A percentile compares a stretch with the other conserved stretches of the same genome.
phyloP scores from a whole-genome alignment of 2,797 vertebrate genomes.

The Sebastiscus tertius region DNA sequence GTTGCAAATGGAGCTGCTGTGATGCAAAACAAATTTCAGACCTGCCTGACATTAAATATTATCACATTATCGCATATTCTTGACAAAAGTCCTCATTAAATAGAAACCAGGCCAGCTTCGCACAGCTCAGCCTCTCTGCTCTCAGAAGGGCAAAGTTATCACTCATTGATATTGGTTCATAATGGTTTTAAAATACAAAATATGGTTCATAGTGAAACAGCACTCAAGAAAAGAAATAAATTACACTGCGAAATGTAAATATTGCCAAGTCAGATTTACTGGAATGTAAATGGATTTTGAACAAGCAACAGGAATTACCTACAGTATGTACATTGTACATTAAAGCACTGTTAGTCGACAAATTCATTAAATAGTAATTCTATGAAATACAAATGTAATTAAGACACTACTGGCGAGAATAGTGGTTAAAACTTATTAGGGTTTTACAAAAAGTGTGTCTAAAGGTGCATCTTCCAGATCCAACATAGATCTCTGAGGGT shows the following conservation, averaged over 20 bases:
- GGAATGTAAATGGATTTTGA: slow-evolving; percentile 49
- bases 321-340: slow-evolving; percentile 54
- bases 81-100: background rate
- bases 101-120: background rate
- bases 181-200: background rate
- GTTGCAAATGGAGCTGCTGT: no score
- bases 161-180: background rate
- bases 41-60: no score
- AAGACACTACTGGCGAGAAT: background rate
- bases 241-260: background rate
- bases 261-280: slow-evolving; percentile 48
- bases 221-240: slow-evolving; percentile 2
- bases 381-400: slow-evolving; percentile 3
- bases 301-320: slow-evolving; percentile 24
- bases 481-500: slow-evolving; percentile 5
- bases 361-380: background rate
- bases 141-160: background rate
- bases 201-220: background rate
- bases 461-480: slow-evolving; percentile 19
- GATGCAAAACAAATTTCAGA: no score
- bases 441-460: slow-evolving; percentile 17
- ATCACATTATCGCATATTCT: no score
- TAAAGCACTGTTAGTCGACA: slow-evolving; percentile 22
- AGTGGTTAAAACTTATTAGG: slow-evolving; percentile 13
- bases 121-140: background rate